Evolutionary conservation across 2,113 vertebrate genomes (phyloP), one percentile per base, ranked within the genome.

Genomic region (Sisor rabdophorus): DNA sequence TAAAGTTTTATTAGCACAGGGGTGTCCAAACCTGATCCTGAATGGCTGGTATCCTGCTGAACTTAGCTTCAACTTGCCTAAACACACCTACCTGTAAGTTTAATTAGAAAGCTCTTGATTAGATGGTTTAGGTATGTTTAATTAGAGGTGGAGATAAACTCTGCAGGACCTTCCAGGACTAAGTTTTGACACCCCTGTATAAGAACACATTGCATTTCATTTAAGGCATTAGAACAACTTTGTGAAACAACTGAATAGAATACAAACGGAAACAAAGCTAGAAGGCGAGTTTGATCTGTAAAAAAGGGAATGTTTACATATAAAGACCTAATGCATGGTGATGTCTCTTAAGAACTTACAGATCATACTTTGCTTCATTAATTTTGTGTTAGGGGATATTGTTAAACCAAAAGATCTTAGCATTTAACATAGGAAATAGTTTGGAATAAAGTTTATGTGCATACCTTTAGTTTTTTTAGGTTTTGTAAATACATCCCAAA

Each of bases 311-410:
- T 15, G 22, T 22, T 69, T 59, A 69, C 50, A 32, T 44, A 50
- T 60, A n/a, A 26, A 74, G 15, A 56, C 47, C 75, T 54, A 73
- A 60, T 40, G 13, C 55, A 54, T 36, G 15, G 36, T 10, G 5
- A 48, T 70, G 17, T 56, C 15, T 58, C 65, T 54, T 63, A 24
- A 69, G 12, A 59, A 74, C 26, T 50, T 58, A 56, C 28, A 28
- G 24, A 40, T 56, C 36, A 17, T 52, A 44, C 28, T 17, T 32
- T 76, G 17, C 22, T 69, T 17, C 40, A 68, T 22, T 24, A 32
- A 59, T 19, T 11, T 22, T 71, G 26, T 61, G n/a, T 20, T 71
- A 78, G 48, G 58, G 58, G 40, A 20, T 44, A 47, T 72, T 30
- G 15, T 30, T 63, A 22, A 78, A 72, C n/a, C 36, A 28, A 28